Evolutionary conservation across 2,888 invertebrate species (phyloP), one percentile per base, ranked within the genome.

Genomic region (Lepidocyrtoides sp.): DNA sequence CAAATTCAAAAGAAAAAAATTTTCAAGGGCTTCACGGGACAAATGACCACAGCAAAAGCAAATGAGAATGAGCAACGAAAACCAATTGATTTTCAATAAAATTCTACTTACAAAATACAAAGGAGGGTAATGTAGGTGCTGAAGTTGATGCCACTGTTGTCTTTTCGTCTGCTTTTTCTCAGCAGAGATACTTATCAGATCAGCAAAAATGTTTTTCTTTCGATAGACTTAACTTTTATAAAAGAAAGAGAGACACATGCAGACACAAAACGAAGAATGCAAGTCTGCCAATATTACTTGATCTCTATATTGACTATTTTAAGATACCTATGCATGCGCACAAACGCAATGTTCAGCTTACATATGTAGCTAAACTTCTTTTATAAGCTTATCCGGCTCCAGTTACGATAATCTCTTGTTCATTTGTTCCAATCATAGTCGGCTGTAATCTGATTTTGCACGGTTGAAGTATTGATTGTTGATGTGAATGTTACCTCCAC

Each of bases 401-500:
- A 66, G 85, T 89, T 89, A 36, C 89, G 54, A 23, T 84, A 90
- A 90, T 85, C 77, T 41, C 54, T 79, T 84, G 84, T 48, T 51
- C 84, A 77, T 84, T 89, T 84, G 89, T 63, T 57, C 77, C 57
- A 90, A 90, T 81, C 54, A 36, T 41, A 23, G n/a, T 69, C 54
- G 10, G 29, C 29, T 89, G 89, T 89, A 89, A 89, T 83, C 89
- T 77, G 75, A 89, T 84, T 89, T 84, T 75, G 82, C 89, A 89
- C 41, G 54, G 54, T 79, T n/a, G n/a, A n/a, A n/a, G 29, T 79
- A 17, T 29, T 48, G 44, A 48, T 48, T 44, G 44, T 54, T 26
- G 3, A 79, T 17, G 32, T 79, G 7, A 79, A 54, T 54, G 17
- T 32, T 3, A 51, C 7, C 10, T 75, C 20, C 7, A 51, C 29